Evolutionary conservation across 2,888 invertebrate genomes (phyloP).

Genomic region (Tiphia femorata): DNA sequence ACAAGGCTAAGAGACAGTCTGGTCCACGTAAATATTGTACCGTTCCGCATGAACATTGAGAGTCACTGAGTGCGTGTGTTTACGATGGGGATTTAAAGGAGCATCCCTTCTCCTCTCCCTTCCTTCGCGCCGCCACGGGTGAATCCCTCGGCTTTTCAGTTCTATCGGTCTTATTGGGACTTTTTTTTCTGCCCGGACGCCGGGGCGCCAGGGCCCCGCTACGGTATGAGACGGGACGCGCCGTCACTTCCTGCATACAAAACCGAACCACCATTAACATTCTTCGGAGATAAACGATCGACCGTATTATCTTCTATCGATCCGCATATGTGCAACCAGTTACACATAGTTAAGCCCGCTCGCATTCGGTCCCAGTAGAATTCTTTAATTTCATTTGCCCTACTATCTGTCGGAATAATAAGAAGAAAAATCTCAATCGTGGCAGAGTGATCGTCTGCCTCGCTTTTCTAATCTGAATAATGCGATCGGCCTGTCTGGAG

Average conservation of each 20-base stretch:
- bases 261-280: slow-evolving; percentile 55
- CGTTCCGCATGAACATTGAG: slow-evolving; percentile 36
- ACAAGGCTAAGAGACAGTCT: too few species aligned
- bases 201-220: slow-evolving; percentile 45
- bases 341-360: too few species aligned
- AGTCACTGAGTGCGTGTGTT: slow-evolving; percentile 52
- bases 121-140: slow-evolving; percentile 36
- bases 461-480: slow-evolving; percentile 42
- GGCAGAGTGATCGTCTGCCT: too few species aligned
- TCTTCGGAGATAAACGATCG: slow-evolving; percentile 43
- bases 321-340: too few species aligned
- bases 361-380: too few species aligned
- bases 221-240: slow-evolving; percentile 45
- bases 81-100: slow-evolving; percentile 52
- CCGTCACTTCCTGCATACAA: slow-evolving; percentile 58
- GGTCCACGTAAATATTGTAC: not conserved
- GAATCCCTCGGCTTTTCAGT: slow-evolving; percentile 49
- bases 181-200: slow-evolving; percentile 48
- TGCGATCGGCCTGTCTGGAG: slow-evolving; percentile 35
- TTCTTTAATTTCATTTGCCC: too few species aligned
- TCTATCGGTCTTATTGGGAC: slow-evolving; percentile 42
- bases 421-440: too few species aligned
- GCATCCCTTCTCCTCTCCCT: slow-evolving; percentile 29
- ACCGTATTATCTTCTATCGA: slow-evolving; percentile 43
- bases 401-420: too few species aligned